Conservation (phyloP, 2,888 invertebrate species). For the Dryococelus australis region DNA sequence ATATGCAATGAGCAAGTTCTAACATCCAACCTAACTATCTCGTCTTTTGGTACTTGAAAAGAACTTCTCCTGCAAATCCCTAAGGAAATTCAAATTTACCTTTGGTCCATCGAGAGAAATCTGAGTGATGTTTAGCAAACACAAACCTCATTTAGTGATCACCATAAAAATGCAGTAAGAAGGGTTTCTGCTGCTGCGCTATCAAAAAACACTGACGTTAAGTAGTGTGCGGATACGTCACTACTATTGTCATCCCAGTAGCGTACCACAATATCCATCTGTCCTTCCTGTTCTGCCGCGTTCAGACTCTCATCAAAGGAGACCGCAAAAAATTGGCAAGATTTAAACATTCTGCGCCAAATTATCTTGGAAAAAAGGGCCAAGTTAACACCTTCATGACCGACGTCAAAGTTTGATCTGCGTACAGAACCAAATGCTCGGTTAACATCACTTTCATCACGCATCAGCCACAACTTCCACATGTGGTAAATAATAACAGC, state of each 20-base stretch:
- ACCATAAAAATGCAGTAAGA: not conserved
- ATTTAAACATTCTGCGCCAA: not conserved
- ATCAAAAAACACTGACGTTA: not conserved
- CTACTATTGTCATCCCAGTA: not conserved
- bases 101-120: not conserved
- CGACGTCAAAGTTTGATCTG: not conserved
- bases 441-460: not conserved
- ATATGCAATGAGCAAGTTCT: not conserved
- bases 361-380: not conserved
- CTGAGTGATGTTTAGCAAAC: not conserved
- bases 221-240: not conserved
- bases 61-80: not conserved
- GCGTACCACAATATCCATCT: constrained; percentile 9
- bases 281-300: not conserved
- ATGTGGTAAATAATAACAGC: not conserved
- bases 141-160: not conserved
- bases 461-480: not conserved
- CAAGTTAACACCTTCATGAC: not conserved
- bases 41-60: not conserved
- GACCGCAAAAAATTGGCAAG: not conserved
- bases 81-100: not conserved
- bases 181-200: not conserved
- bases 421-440: not conserved
- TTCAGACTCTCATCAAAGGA: not conserved
- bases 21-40: not conserved